A percentile compares a stretch with the other conserved stretches of the same genome.
phyloP scores from a whole-genome alignment of 2,888 invertebrate genomes.

The Zeuzera pyrina region DNA sequence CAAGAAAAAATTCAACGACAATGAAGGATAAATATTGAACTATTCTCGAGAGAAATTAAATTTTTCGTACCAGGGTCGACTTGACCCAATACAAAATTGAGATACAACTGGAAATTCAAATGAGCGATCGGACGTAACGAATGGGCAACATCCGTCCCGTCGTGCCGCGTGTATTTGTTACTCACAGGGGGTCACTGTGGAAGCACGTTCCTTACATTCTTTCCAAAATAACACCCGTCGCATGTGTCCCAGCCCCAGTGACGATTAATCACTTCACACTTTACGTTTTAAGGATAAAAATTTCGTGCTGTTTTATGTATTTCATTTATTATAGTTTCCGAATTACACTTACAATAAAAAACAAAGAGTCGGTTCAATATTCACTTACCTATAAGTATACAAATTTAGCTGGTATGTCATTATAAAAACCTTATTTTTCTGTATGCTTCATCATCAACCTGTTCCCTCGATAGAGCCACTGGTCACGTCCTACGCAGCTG shows the following conservation, averaged over 20 bases:
- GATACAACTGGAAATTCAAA: constrained; percentile 55
- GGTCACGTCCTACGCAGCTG: constrained; percentile 43
- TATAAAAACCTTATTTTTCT: constrained; percentile 20
- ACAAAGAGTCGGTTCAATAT: too few relatives aligned
- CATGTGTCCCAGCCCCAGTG: constrained; percentile 43
- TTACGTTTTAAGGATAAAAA: constrained; percentile 25
- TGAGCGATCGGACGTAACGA: constrained; percentile 51
- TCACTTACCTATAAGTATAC: too few relatives aligned
- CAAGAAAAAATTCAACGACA: too few relatives aligned
- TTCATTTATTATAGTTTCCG: too few relatives aligned
- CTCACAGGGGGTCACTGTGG: constrained; percentile 55
- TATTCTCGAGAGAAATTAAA: too few relatives aligned
- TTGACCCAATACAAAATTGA: constrained; percentile 32
- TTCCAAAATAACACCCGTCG: constrained; percentile 61
- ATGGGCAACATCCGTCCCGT: constrained; percentile 53
- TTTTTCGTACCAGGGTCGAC: too few relatives aligned
- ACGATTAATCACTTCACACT: constrained; percentile 65
- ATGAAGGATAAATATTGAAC: too few relatives aligned
- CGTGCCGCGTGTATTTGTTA: constrained; percentile 48
- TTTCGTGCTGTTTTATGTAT: too few relatives aligned
- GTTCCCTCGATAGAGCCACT: constrained; percentile 19
- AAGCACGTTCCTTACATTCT: constrained; percentile 65
- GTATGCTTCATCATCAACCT: constrained; percentile 31
- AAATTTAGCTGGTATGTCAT: too few relatives aligned
- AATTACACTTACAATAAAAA: too few relatives aligned